Percentiles rank a stretch among this genome's conserved stretches.
These are phyloP conservation scores for Ruditapes philippinarum DNA, from an alignment of 1,140 invertebrate species.

Conservation along the genomic window DNA sequence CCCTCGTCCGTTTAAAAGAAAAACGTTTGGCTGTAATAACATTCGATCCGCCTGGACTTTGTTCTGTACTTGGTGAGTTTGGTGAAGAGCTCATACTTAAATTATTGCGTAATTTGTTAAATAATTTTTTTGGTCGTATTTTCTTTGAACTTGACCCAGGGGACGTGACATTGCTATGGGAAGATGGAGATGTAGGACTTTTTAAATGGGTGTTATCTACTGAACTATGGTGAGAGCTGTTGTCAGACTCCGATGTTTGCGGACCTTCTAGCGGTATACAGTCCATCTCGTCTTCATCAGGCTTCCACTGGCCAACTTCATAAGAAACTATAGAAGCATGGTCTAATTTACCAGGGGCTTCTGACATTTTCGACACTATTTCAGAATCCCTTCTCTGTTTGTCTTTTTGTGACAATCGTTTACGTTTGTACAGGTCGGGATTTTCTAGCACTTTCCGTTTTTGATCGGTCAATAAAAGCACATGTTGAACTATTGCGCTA, in stretches of 20 bases:
- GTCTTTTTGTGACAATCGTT: conserved; percentile 82
- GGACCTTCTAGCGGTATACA: conserved; percentile 67
- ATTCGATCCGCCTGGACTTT: conserved; percentile 41
- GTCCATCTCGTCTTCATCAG: conserved; percentile 75
- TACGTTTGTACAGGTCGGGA: conserved; percentile 82
- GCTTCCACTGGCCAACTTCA: conserved; percentile 88
- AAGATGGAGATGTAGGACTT: conserved; percentile 32
- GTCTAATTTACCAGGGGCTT: conserved; percentile 96
- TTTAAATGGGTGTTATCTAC: not conserved
- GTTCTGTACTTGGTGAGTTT: conserved; percentile 61
- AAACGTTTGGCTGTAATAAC: conserved; percentile 67
- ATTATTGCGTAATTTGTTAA: conserved; percentile 64
- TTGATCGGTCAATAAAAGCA: conserved; percentile 83
- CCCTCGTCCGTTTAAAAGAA: conserved; percentile 73
- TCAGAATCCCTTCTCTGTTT: conserved; percentile 82
- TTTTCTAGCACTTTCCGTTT: conserved; percentile 86
- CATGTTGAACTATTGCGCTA: conserved; percentile 85
- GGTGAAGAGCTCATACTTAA: conserved; percentile 57
- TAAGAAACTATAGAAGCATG: conserved; percentile 96
- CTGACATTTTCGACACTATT: conserved; percentile 85
- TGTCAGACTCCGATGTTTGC: conserved; percentile 16
- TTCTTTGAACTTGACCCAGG: conserved; percentile 38
- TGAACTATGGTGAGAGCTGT: conserved; percentile 26
- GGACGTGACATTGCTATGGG: conserved; percentile 24
- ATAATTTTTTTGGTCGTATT: conserved; percentile 71